Evolutionary conservation across 2,888 invertebrate genomes (phyloP), one percentile per base, ranked within the genome.

Genomic region (Acleris cristana): DNA sequence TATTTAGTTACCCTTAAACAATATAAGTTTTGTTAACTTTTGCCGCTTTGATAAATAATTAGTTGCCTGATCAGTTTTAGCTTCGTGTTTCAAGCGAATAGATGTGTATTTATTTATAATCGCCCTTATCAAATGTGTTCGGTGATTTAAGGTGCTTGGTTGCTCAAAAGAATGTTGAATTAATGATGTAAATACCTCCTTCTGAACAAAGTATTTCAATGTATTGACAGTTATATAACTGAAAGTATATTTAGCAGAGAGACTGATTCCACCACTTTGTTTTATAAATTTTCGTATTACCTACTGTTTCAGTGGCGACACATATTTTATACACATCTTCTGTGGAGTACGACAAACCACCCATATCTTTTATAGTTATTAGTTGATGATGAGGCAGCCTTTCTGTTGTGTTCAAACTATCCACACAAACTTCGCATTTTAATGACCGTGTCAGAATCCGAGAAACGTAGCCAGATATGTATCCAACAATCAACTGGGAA

Each of bases 331-430:
- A 57, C 3, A 57, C 7, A 23, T 57, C n/a, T 48, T 45, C 26
- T 14, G 56, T 55, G 19, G 45, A 26, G 26, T 64, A 71, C 21
- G 56, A 65, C 7, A 65, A 56, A 5, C 71, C 70, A 54, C 64
- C 66, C 59, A 68, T 65, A 64, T 70, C 57, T 64, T 52, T 65
- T 49, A 69, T 30, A 7, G 7, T 56, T 12, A 51, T 48, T 19
- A 72, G 62, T 21, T 72, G 52, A 60, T 72, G 72, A 55, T 72
- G 72, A 58, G 69, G 70, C 64, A 21, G 1, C 21, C 21, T 21
- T 21, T 21, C 21, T 21, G 21, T 21, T 21, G 21, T 21, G 21
- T 21, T 59, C 69, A 26, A 66, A 34, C 58, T 70, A 68, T 19
- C 68, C 51, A 60, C 45, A 72, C 2, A 21, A 21, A 21, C 21